phyloP scores from a whole-genome alignment of 1,140 invertebrate species.

The Hylaeus volcanicus region DNA sequence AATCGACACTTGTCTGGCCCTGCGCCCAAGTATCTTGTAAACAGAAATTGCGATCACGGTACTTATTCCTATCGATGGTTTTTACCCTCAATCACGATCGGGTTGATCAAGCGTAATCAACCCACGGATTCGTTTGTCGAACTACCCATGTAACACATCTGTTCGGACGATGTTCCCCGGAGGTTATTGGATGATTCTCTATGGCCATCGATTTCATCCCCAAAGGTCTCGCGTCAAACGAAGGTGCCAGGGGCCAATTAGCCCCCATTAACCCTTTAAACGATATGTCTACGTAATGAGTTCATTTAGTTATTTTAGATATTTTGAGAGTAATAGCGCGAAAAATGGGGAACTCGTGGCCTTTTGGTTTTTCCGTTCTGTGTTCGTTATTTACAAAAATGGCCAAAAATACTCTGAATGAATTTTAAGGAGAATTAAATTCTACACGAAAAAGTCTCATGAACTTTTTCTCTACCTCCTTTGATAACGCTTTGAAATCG shows the following conservation, averaged over 20 bases:
- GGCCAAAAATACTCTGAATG: no score
- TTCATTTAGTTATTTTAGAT: no score
- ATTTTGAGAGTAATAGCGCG: no score
- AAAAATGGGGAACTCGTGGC: no score
- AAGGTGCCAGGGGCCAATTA: not conserved
- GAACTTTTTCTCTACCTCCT: no score
- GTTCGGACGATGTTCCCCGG: conserved; percentile 13
- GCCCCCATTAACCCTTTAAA: not conserved
- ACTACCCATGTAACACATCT: not conserved
- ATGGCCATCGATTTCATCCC: not conserved
- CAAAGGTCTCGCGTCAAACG: not conserved
- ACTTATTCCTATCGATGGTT: not conserved
- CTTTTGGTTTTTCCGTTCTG: no score
- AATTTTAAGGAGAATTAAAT: no score
- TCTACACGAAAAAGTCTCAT: no score
- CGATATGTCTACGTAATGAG: no score
- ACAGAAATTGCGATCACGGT: conserved; percentile 23
- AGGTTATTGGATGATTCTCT: conserved; percentile 28
- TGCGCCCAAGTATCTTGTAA: conserved; percentile 2
- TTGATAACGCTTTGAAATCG: no score
- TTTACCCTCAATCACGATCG: not conserved
- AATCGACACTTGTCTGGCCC: not conserved
- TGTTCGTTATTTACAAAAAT: no score
- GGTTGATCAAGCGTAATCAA: conserved; percentile 39
- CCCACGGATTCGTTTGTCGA: conserved; percentile 30